Conservation (phyloP, 2,888 invertebrate species). For the Hydrotaea cyrtoneurina region DNA sequence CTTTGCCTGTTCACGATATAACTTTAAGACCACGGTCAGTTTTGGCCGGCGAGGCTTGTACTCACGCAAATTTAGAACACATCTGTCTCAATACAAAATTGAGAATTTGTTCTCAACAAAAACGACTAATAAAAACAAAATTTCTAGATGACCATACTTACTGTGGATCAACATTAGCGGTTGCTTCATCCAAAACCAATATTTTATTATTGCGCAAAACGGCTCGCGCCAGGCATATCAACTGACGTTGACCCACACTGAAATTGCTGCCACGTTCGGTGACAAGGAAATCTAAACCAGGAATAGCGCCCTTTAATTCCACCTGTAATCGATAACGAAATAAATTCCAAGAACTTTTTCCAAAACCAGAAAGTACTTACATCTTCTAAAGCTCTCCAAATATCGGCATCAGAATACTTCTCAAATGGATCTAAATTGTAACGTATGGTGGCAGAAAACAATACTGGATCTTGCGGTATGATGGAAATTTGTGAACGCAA, state of each 20-base stretch:
- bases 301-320: constrained; percentile 82
- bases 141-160: constrained; percentile 73
- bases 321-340: constrained; percentile 78
- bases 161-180: constrained; percentile 86
- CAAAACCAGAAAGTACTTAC: constrained; percentile 67
- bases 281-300: constrained; percentile 82
- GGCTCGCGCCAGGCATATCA: constrained; percentile 86
- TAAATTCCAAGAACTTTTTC: background rate
- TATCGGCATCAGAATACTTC: constrained; percentile 77
- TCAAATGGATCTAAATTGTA: constrained; percentile 85
- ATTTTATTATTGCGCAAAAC: constrained; percentile 84
- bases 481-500: constrained; percentile 83
- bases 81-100: too few relatives aligned
- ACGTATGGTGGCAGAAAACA: constrained; percentile 84
- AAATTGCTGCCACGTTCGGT: constrained; percentile 84
- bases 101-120: constrained; percentile 71
- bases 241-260: constrained; percentile 86
- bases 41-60: too few relatives aligned
- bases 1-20: too few relatives aligned
- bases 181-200: constrained; percentile 86
- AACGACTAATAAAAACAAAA: background rate
- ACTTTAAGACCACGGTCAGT: too few relatives aligned
- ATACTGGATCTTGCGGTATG: constrained; percentile 83
- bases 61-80: too few relatives aligned
- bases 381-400: constrained; percentile 78